Conservation (phyloP, 2,113 vertebrate genomes). For the Sander lucioperca region DNA sequence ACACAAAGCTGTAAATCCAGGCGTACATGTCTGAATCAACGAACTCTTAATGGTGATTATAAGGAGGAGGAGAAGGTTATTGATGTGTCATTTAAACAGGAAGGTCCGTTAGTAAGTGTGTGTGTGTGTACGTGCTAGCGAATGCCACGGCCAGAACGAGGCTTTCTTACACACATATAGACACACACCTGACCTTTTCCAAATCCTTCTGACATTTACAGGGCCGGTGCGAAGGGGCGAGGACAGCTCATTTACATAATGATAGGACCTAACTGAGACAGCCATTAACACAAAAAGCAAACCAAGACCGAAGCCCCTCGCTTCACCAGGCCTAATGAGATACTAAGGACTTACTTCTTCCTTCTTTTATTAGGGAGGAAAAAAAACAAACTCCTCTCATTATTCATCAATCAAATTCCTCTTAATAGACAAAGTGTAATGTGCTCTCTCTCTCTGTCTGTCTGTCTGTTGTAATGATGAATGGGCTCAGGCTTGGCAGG, state of each 20-base stretch:
- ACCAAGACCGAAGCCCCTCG: constrained; percentile 36
- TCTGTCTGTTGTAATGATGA: constrained; percentile 51
- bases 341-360: constrained; percentile 64
- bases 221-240: constrained; percentile 51
- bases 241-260: constrained; percentile 78
- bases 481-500: constrained; percentile 59
- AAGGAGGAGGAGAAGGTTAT: constrained; percentile 40
- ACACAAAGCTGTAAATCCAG: too few relatives aligned
- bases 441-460: constrained; percentile 20
- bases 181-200: constrained; percentile 76
- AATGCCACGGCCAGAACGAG: constrained; percentile 7
- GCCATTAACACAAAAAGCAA: constrained; percentile 70
- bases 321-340: constrained; percentile 70
- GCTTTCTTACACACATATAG: constrained; percentile 41
- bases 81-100: constrained; percentile 65
- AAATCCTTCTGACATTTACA: constrained; percentile 80
- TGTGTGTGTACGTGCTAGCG: not conserved
- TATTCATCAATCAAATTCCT: constrained; percentile 68
- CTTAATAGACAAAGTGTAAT: constrained; percentile 57
- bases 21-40: constrained; percentile 71
- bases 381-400: constrained; percentile 37
- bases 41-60: constrained; percentile 53
- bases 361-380: constrained; percentile 49
- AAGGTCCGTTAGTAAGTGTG: constrained; percentile 15
- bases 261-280: constrained; percentile 61